Base-by-base conservation (phyloP, 2,113 vertebrate species). In the Gnathonemus echidnorhynchus region DNA sequence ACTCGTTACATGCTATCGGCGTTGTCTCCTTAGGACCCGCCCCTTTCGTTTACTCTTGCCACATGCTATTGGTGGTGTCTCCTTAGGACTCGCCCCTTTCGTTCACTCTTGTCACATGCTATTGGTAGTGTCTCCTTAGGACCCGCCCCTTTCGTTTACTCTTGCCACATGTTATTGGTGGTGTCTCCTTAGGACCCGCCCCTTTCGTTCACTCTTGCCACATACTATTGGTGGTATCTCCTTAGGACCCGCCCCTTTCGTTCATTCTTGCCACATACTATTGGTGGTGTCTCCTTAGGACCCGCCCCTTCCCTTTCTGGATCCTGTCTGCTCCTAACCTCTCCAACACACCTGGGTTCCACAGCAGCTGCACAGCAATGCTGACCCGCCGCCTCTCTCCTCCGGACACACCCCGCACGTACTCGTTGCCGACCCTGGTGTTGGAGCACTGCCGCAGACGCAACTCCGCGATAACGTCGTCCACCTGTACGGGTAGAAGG, bases 401-500 rank as follows among this genome's bases (percentile, higher is more conserved):
- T 19, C 98, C 98, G 0, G 98, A 99, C 45, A 99, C 94, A 0
- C 98, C 98, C 0, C 97, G 96, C 66, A 97, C 94, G 0, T 96
- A 96, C 31, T 94, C 93, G 1, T 97, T 99, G 53, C 98, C 98
- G 90, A 99, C 97, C 27, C 96, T 95, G 7, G 98, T 99, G 95
- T 98, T 89, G 5, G 97, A 98, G 3, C 98, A 99, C 92, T 98
- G 98, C 0, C 97, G 94, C 94, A 99, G 93, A 45, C 98, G 96
- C 89, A 99, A 95, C 92, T 99, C 98, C 0, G 98, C 97, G 4
- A 99, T 99, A 66, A 99, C 98, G 0, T 98, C 97, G 85, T 98
- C 97, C 91, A 99, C 97, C 98, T 99, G 95, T 1, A 52, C 49
- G 62, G 56, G 3, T 24, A 84, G 6, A 88, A 17, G 62, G 50